These are phyloP conservation scores for Dicrurus megarhynchus DNA, from an alignment of 2,113 vertebrate species.

Conservation along the genomic window DNA sequence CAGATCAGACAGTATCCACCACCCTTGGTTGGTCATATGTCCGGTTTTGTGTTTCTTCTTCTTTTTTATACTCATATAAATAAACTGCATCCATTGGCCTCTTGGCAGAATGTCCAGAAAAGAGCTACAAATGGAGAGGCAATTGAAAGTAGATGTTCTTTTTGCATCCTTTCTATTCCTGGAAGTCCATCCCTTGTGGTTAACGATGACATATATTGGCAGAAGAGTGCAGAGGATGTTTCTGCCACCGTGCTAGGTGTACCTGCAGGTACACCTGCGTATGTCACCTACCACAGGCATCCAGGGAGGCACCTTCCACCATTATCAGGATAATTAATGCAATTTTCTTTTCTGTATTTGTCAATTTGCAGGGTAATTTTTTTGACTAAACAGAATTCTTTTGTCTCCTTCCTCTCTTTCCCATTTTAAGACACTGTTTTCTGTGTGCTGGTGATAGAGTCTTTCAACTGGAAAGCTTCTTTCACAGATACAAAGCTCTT, in stretches of 20 bases:
- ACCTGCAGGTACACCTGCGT: background rate
- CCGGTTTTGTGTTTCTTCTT: background rate
- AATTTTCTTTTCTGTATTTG: background rate
- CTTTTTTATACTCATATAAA: background rate
- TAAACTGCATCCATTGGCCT: background rate
- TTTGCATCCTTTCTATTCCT: background rate
- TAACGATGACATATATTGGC: background rate
- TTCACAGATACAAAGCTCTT: background rate
- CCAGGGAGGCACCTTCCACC: background rate
- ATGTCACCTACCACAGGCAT: background rate
- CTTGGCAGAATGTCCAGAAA: background rate
- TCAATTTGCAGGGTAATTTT: background rate
- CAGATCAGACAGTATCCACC: background rate
- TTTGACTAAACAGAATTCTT: background rate
- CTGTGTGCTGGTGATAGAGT: background rate
- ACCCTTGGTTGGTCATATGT: accelerated
- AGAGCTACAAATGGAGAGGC: background rate
- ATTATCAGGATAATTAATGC: background rate
- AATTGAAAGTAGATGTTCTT: background rate
- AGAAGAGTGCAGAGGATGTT: background rate
- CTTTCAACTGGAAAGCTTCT: background rate
- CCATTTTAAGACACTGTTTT: background rate
- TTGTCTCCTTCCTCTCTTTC: background rate
- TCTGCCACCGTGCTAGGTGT: accelerated
- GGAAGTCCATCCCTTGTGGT: background rate